These are phyloP conservation scores for Dexiosoma caninum DNA, from an alignment of 2,888 invertebrate genomes.

Conservation along the genomic window DNA sequence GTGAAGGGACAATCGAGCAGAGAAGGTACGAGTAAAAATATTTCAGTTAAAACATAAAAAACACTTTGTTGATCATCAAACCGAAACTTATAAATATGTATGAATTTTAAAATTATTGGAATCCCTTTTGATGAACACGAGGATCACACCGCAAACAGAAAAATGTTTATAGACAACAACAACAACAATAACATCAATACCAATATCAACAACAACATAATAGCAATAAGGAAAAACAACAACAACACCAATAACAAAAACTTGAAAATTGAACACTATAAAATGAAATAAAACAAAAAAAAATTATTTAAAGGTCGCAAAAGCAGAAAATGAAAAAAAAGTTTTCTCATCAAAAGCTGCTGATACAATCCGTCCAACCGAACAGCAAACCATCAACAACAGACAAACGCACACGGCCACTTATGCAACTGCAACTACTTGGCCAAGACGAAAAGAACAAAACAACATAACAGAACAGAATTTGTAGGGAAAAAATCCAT, in stretches of 20 bases:
- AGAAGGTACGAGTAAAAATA: conserved; percentile 49
- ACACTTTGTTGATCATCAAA: conserved; percentile 64
- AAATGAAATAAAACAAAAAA: conserved; percentile 22
- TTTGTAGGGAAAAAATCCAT: conserved; percentile 26
- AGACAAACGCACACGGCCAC: conserved; percentile 12
- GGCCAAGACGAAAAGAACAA: conserved; percentile 13
- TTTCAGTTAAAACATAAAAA: conserved; percentile 47
- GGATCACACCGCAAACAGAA: conserved; percentile 59
- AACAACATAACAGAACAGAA: background rate
- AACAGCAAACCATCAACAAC: conserved; percentile 23
- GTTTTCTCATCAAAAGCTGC: conserved; percentile 54
- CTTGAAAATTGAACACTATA: conserved; percentile 47
- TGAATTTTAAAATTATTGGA: conserved; percentile 75
- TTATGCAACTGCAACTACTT: conserved; percentile 1
- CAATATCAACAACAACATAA: background rate
- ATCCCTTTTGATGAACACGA: conserved; percentile 70
- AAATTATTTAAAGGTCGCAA: conserved; percentile 57
- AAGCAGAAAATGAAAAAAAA: conserved; percentile 13
- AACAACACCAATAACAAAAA: conserved; percentile 12
- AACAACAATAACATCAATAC: conserved; percentile 6
- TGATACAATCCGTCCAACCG: conserved; percentile 42
- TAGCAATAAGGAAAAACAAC: conserved; percentile 15
- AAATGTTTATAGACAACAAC: conserved; percentile 12
- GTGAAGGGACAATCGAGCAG: conserved; percentile 25
- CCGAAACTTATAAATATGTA: conserved; percentile 75